phyloP scores from a whole-genome alignment of 2,888 invertebrate genomes.

The Camponotus fellah region DNA sequence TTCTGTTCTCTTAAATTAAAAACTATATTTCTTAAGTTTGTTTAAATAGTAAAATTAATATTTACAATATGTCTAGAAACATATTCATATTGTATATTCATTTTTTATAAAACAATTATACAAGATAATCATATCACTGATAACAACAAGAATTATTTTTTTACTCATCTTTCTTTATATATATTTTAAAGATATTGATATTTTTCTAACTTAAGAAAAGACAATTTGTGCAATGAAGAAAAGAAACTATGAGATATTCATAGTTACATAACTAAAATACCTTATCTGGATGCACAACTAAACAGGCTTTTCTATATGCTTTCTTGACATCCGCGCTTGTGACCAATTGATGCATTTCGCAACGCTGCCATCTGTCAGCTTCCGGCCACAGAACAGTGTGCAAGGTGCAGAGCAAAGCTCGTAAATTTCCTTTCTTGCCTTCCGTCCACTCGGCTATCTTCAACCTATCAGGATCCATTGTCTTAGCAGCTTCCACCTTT shows the following conservation, averaged over 20 bases:
- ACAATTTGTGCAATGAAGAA: background rate
- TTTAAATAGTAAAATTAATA: slow-evolving; percentile 12
- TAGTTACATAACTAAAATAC: slow-evolving; percentile 87
- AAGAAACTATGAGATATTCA: background rate
- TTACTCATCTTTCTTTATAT: background rate
- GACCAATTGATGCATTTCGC: slow-evolving; percentile 98
- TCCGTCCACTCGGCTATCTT: slow-evolving; percentile 95
- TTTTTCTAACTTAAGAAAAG: background rate
- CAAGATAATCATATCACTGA: background rate
- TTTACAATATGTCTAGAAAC: background rate
- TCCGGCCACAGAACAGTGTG: slow-evolving; percentile 96
- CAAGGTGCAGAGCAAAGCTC: slow-evolving; percentile 97
- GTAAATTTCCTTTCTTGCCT: slow-evolving; percentile 98
- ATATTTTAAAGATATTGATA: background rate
- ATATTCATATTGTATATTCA: background rate
- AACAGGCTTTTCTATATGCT: slow-evolving; percentile 97
- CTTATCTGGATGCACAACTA: slow-evolving; percentile 99
- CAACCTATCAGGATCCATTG: slow-evolving; percentile 97
- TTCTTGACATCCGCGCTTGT: slow-evolving; percentile 97
- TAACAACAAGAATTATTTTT: background rate
- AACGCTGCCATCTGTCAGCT: slow-evolving; percentile 96
- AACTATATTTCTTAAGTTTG: background rate
- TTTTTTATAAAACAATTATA: background rate
- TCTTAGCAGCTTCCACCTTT: slow-evolving; percentile 93
- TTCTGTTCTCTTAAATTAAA: background rate